Percentiles rank a stretch among this genome's conserved stretches.
phyloP scores from a whole-genome alignment of 2,888 invertebrate species.

The Fabriciana adippe region DNA sequence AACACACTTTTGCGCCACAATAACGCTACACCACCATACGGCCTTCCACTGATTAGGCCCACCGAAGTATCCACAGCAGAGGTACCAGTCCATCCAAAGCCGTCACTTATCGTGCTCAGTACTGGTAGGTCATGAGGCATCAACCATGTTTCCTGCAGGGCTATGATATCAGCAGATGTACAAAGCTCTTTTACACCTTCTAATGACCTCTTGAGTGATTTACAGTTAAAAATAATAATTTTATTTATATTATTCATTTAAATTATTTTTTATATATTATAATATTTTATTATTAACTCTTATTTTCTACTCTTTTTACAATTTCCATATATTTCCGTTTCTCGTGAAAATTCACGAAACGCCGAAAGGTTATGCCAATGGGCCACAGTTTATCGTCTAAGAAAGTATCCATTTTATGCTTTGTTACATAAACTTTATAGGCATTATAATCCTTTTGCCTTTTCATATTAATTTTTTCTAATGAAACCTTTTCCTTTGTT shows the following conservation, averaged over 20 bases:
- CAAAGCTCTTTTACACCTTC: slow-evolving; percentile 14
- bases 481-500: slow-evolving; percentile 35
- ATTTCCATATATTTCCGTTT: too few relatives aligned
- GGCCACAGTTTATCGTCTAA: slow-evolving; percentile 43
- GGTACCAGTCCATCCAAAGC: slow-evolving; percentile 1
- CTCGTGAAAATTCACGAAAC: slow-evolving; percentile 39
- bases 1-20: too few relatives aligned
- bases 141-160: slow-evolving; percentile 21
- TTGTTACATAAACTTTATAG: slow-evolving; percentile 34
- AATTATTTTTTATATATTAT: background rate
- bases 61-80: background rate
- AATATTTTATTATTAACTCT: too few relatives aligned
- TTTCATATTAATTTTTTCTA: slow-evolving; percentile 33
- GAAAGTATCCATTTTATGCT: slow-evolving; percentile 35
- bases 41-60: too few relatives aligned
- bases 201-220: slow-evolving; percentile 16
- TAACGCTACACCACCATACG: too few relatives aligned
- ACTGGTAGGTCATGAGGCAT: slow-evolving; percentile 4
- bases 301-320: too few relatives aligned
- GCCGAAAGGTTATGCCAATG: slow-evolving; percentile 41
- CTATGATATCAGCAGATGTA: slow-evolving; percentile 15
- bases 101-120: background rate
- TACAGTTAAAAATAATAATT: slow-evolving; percentile 28
- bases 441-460: slow-evolving; percentile 6
- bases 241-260: slow-evolving; percentile 4